Conservation (phyloP, 1,140 invertebrate species). For the Formica selysi region DNA sequence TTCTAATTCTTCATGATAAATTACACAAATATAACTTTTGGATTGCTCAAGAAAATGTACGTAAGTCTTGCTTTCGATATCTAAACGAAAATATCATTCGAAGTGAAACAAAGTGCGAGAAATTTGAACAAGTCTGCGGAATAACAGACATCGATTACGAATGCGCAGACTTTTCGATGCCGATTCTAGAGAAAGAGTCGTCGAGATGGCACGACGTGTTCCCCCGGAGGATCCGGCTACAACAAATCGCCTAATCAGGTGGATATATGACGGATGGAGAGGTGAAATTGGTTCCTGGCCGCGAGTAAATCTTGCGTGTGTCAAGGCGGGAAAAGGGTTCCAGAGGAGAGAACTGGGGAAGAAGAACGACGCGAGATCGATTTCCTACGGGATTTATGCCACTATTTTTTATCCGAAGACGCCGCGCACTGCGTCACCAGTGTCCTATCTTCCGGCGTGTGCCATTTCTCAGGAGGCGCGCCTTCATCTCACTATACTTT, state of each 20-base stretch:
- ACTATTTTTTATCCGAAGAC: constrained; percentile 75
- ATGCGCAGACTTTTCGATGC: neutral
- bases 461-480: constrained; percentile 44
- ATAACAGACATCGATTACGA: constrained; percentile 34
- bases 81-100: neutral
- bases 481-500: constrained; percentile 64
- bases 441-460: constrained; percentile 8
- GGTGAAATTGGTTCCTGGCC: constrained; percentile 73
- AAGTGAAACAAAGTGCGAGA: neutral
- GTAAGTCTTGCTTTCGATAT: constrained; percentile 16
- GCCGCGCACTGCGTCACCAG: constrained; percentile 17
- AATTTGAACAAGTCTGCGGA: neutral
- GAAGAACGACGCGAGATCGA: constrained; percentile 67
- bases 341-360: neutral
- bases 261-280: constrained; percentile 73
- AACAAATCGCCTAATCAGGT: constrained; percentile 76
- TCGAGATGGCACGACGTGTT: constrained; percentile 39
- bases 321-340: constrained; percentile 50
- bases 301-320: constrained; percentile 72
- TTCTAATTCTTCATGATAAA: neutral
- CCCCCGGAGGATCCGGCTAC: constrained; percentile 49
- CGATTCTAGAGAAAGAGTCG: constrained; percentile 22
- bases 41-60: neutral
- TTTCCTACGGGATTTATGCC: constrained; percentile 75
- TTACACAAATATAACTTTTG: neutral